phyloP scores from a whole-genome alignment of 2,797 vertebrate genomes.

The Enteromius afrohamiltoni region DNA sequence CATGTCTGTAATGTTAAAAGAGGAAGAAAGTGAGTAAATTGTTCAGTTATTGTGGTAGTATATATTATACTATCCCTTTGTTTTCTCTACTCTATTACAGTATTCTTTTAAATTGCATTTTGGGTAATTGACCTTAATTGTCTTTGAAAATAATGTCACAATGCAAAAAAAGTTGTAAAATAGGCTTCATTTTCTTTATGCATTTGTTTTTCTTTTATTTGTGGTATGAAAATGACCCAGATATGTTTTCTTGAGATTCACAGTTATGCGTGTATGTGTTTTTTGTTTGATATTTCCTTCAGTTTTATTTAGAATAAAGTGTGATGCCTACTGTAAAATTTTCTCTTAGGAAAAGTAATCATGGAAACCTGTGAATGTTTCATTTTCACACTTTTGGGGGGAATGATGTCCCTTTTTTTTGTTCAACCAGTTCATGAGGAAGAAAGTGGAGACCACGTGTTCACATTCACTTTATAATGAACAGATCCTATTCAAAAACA shows the following conservation, averaged over 20 bases:
- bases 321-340: constrained; percentile 60
- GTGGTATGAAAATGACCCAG: not conserved
- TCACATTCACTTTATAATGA: constrained; percentile 36
- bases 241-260: constrained; percentile 17
- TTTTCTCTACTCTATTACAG: not conserved
- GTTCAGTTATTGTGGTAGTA: not conserved
- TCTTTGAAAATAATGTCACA: constrained; percentile 23
- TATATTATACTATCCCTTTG: not conserved
- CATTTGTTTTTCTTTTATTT: not conserved
- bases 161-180: constrained; percentile 8
- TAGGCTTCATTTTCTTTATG: not conserved
- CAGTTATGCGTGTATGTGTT: constrained; percentile 16
- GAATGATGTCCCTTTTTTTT: not conserved
- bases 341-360: constrained; percentile 41
- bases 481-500: constrained; percentile 40
- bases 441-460: constrained; percentile 43
- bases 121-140: not conserved
- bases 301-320: constrained; percentile 43
- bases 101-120: not conserved
- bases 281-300: constrained; percentile 49
- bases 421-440: not conserved
- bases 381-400: constrained; percentile 12
- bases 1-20: not conserved
- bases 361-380: constrained; percentile 22
- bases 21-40: not conserved